Percentiles rank a stretch among this genome's conserved stretches.
Conservation (phyloP, 2,797 vertebrate genomes). For the Hybognathus amarus region DNA sequence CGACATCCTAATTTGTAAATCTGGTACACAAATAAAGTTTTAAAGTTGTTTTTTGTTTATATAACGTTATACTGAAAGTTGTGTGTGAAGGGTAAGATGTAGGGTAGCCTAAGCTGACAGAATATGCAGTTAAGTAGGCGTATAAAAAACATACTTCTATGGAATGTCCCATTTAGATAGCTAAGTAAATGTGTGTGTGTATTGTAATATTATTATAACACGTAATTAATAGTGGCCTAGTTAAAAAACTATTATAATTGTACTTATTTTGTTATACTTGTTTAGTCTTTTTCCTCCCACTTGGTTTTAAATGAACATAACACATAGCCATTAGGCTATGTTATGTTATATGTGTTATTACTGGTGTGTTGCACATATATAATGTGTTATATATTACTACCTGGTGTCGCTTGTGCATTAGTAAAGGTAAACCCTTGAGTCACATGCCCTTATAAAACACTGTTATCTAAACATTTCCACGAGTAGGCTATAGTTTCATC, state of each 20-base stretch:
- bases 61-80: too few relatives aligned
- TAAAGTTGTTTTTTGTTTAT: too few relatives aligned
- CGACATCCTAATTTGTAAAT: too few relatives aligned
- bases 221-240: not conserved
- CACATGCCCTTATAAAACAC: conserved; percentile 43
- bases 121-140: too few relatives aligned
- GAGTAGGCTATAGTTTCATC: conserved; percentile 56
- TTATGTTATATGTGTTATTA: too few relatives aligned
- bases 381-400: too few relatives aligned
- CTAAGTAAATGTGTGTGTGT: not conserved
- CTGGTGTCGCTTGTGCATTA: not conserved
- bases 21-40: too few relatives aligned
- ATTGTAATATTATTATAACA: not conserved
- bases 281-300: not conserved
- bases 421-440: conserved; percentile 14
- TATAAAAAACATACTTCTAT: too few relatives aligned
- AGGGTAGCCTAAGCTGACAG: too few relatives aligned
- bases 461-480: conserved; percentile 78
- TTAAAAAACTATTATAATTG: not conserved
- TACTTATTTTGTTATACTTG: not conserved
- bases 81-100: too few relatives aligned
- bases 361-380: too few relatives aligned
- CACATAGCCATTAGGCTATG: not conserved
- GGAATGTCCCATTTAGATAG: too few relatives aligned
- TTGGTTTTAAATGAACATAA: not conserved